phyloP scores from a whole-genome alignment of 2,797 vertebrate genomes.

The Antrozous pallidus region DNA sequence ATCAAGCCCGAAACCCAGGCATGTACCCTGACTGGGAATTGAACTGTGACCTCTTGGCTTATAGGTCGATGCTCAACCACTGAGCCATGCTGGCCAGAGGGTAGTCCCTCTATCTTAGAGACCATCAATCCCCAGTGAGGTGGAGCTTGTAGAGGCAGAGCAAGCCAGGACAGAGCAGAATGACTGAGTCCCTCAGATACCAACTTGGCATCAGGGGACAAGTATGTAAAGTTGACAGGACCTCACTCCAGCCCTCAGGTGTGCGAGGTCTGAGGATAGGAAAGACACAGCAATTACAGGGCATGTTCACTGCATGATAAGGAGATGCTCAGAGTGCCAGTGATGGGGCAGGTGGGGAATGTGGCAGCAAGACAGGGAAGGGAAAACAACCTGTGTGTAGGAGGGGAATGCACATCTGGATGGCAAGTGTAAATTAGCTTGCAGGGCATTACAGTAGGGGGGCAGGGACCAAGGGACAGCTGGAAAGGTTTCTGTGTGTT shows the following conservation, averaged over 20 bases:
- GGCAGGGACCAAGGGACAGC: neutral
- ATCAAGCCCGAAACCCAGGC: too few relatives aligned
- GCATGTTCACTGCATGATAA: neutral
- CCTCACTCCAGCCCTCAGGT: neutral
- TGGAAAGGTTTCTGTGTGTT: neutral
- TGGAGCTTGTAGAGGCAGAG: neutral
- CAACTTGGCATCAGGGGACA: neutral
- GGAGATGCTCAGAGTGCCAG: neutral
- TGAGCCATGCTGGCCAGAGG: too few relatives aligned
- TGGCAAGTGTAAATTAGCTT: neutral
- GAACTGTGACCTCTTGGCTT: too few relatives aligned
- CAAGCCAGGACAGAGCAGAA: neutral
- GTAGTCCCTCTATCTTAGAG: neutral
- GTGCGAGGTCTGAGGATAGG: neutral
- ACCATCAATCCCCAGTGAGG: neutral
- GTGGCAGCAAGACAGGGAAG: neutral
- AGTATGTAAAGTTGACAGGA: neutral
- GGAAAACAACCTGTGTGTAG: neutral
- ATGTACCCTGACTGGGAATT: too few relatives aligned
- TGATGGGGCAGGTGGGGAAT: neutral
- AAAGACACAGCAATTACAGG: neutral
- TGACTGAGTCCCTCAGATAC: fast-evolving
- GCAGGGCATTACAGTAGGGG: neutral
- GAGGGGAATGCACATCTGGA: neutral
- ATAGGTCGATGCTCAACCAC: too few relatives aligned